Conservation (phyloP, 2,888 invertebrate species). For the Tenthredo amoena region DNA sequence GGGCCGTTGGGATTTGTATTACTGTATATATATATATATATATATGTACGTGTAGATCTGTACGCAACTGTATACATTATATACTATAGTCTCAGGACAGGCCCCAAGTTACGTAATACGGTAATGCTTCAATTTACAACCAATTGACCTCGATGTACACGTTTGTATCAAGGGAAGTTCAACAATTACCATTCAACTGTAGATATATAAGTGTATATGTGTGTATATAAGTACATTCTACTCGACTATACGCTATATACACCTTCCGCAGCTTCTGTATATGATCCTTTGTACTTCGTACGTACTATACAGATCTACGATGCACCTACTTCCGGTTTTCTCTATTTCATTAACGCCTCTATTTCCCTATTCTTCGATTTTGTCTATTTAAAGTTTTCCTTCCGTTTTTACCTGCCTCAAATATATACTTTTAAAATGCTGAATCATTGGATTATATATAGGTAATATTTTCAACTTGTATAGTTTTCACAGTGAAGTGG, state of each 20-base stretch:
- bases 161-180: slow-evolving; percentile 77
- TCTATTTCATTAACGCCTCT: neutral
- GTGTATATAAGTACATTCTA: slow-evolving; percentile 17
- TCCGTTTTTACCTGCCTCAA: neutral
- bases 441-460: neutral
- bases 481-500: neutral
- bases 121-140: slow-evolving; percentile 77
- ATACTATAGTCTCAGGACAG: slow-evolving; percentile 65
- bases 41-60: neutral
- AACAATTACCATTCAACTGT: slow-evolving; percentile 77
- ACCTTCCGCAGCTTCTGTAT: slow-evolving; percentile 16
- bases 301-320: neutral
- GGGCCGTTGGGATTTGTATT: slow-evolving; percentile 10
- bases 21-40: neutral
- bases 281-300: slow-evolving; percentile 19
- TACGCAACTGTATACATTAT: neutral
- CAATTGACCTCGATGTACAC: slow-evolving; percentile 78
- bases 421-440: neutral
- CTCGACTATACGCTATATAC: neutral
- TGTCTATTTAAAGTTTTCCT: neutral
- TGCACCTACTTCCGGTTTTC: slow-evolving; percentile 21
- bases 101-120: slow-evolving; percentile 77
- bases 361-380: neutral
- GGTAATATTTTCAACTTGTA: neutral
- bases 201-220: slow-evolving; percentile 14